Percentiles rank a stretch among this genome's conserved stretches.
These are phyloP conservation scores for Megaceryle torquata DNA, from an alignment of 2,113 vertebrate genomes.

Conservation along the genomic window DNA sequence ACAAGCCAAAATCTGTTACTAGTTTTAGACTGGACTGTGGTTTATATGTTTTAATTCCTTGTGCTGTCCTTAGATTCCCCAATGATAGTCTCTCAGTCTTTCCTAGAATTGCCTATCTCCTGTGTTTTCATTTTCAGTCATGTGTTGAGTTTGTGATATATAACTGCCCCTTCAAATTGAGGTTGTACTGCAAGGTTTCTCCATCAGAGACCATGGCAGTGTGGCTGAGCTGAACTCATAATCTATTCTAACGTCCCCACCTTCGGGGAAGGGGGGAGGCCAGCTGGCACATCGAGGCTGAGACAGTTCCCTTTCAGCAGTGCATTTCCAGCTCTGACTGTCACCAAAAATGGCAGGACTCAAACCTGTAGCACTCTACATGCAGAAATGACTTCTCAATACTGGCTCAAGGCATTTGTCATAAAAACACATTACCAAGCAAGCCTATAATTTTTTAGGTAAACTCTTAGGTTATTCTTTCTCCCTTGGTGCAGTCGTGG, in stretches of 20 bases:
- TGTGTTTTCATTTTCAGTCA: not conserved
- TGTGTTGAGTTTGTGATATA: not conserved
- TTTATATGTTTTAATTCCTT: not conserved
- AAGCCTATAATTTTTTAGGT: not conserved
- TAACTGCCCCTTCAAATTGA: constrained; percentile 12
- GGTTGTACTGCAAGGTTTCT: not conserved
- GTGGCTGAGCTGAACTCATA: constrained; percentile 40
- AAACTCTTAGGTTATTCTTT: not conserved
- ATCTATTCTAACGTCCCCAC: constrained; percentile 9
- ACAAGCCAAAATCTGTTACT: not conserved
- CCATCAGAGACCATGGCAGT: not conserved
- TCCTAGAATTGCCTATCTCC: not conserved
- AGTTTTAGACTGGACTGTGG: not conserved
- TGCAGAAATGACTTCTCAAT: not conserved
- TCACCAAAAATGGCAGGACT: not conserved
- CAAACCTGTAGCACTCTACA: not conserved
- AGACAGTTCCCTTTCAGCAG: not conserved
- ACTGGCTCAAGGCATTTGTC: not conserved
- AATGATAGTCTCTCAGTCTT: not conserved
- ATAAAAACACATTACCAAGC: not conserved
- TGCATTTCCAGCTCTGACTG: not conserved
- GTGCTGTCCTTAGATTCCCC: not conserved
- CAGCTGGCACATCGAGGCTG: not conserved
- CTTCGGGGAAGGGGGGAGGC: not conserved
- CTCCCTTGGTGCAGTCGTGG: not conserved